Conservation (phyloP, 2,888 invertebrate genomes). For the Hydriomena furcata region DNA sequence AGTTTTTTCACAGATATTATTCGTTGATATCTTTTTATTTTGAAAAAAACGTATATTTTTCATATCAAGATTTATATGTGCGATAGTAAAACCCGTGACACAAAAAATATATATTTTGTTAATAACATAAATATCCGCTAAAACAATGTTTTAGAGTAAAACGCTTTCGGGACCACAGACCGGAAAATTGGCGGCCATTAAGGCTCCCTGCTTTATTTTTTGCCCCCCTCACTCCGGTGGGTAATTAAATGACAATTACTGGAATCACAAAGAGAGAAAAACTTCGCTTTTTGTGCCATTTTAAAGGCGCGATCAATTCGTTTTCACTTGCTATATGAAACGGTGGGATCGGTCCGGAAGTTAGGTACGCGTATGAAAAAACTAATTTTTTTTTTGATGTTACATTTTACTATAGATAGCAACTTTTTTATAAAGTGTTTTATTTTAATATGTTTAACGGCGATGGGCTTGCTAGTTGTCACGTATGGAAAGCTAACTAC, state of each 20-base stretch:
- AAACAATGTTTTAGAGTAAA: slow-evolving; percentile 54
- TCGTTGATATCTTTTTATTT: no score
- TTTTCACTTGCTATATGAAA: slow-evolving; percentile 24
- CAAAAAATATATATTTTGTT: slow-evolving; percentile 36
- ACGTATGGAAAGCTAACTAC: no score
- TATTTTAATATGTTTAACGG: no score
- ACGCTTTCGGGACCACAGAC: slow-evolving; percentile 51
- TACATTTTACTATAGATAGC: no score
- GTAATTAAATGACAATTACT: slow-evolving; percentile 80
- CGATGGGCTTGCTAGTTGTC: no score
- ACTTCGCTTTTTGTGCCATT: slow-evolving; percentile 43
- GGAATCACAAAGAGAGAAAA: slow-evolving; percentile 52
- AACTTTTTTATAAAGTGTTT: no score
- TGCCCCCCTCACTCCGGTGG: slow-evolving; percentile 47
- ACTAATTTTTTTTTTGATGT: no score
- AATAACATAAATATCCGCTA: slow-evolving; percentile 48
- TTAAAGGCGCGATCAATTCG: slow-evolving; percentile 41
- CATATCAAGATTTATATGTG: no score
- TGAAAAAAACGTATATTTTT: no score
- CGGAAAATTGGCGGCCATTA: slow-evolving; percentile 66
- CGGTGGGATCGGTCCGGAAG: slow-evolving; percentile 5
- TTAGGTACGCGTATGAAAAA: slow-evolving; percentile 6
- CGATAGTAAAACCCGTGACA: not conserved
- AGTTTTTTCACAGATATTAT: no score
- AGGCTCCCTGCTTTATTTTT: slow-evolving; percentile 63